Evolutionary conservation across 2,888 invertebrate species (phyloP), one percentile per base, ranked within the genome.

Genomic region (Hyposoter didymator): DNA sequence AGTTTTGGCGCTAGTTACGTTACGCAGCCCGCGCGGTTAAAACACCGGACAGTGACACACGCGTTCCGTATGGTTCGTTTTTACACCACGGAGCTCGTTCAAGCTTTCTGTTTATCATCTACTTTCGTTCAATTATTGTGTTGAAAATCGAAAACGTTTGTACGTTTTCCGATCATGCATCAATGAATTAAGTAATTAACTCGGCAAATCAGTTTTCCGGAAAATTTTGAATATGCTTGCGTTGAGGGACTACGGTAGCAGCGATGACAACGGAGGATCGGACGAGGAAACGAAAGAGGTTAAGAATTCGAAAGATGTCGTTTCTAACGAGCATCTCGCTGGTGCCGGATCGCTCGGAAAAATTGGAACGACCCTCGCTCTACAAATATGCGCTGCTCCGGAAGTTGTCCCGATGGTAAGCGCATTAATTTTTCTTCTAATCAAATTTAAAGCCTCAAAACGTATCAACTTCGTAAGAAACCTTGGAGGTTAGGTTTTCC

Each of bases 341-440:
- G 14, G 28, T 59, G 5, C 73, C 64, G 93, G 96, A 86, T 94
- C 95, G 89, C 93, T 95, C 75, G 95, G 94, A 85, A 94, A 95
- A 88, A 88, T 93, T 5, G 88, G 91, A 43, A 93, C 91, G 84
- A 96, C 97, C 0, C 91, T 96, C 4, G 95, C 96, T 19, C 93
- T 97, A 90, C 95, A 96, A 90, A 95, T 98, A 86, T 97, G 97
- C 93, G 96, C 98, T 43, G 97, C 98, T 0, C 98, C 98, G 0
- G 95, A 96, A 64, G 98, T 98, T 4, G 95, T 97, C 88, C 97
- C 98, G 0, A 96, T 96, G 88, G 97, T 97, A 95, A 95, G 94
- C 12, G 12, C 10, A 22, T 12, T 12, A 35, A 19, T 78, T 69
- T 93, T 94, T 17, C 22, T 49, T 45, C 17, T 47, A 47, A 62